These are phyloP conservation scores for Cathartes aura DNA, from an alignment of 2,113 vertebrate species.

Conservation along the genomic window DNA sequence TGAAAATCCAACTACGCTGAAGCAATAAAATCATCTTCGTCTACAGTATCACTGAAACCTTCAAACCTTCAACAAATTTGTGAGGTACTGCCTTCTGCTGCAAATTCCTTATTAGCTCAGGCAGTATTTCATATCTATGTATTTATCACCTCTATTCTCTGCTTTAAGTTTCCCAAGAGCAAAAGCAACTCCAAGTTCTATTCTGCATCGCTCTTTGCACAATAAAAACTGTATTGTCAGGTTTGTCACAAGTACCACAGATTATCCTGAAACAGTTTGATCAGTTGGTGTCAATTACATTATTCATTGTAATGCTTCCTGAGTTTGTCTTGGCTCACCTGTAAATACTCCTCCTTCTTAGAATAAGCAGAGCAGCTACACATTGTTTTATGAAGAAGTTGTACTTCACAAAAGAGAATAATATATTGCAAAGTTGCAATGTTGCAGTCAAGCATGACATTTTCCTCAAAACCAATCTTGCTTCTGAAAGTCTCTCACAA, in stretches of 20 bases:
- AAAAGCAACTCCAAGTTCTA: neutral
- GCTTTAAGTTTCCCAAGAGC: neutral
- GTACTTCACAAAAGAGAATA: neutral
- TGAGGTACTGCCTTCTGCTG: neutral
- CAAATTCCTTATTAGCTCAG: neutral
- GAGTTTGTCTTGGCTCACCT: neutral
- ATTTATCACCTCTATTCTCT: neutral
- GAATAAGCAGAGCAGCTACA: neutral
- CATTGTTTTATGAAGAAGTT: neutral
- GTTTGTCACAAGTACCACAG: neutral
- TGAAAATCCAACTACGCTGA: neutral
- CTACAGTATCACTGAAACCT: neutral
- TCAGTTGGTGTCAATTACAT: neutral
- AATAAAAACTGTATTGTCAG: neutral
- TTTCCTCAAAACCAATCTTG: neutral
- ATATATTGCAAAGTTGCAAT: neutral
- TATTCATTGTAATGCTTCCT: neutral
- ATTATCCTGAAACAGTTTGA: neutral
- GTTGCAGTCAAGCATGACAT: neutral
- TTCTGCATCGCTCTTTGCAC: neutral
- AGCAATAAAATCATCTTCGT: neutral
- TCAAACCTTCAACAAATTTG: neutral
- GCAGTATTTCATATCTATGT: neutral
- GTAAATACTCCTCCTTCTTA: fast-evolving
- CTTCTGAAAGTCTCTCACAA: neutral